Evolutionary conservation across 1,140 invertebrate species (phyloP).

Genomic region (Pseudoatta argentina): DNA sequence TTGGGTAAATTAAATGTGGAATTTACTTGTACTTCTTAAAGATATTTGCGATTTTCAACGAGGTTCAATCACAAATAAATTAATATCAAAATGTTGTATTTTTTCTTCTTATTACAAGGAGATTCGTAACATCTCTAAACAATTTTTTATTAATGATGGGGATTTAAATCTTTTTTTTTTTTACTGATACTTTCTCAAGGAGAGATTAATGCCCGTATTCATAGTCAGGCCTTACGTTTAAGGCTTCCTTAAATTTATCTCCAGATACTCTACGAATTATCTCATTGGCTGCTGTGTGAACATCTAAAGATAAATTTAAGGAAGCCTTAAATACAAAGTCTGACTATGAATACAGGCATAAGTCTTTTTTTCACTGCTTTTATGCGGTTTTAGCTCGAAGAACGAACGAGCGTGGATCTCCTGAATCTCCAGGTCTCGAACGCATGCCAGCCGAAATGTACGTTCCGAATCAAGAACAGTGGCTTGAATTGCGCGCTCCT

Average conservation of each 20-base stretch:
- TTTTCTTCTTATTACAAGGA: background rate
- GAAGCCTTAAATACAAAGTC: no score
- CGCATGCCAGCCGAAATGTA: slow-evolving; percentile 95
- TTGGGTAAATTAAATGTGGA: slow-evolving; percentile 56
- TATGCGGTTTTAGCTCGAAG: slow-evolving; percentile 75
- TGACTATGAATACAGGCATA: background rate
- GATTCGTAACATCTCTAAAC: background rate
- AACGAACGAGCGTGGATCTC: slow-evolving; percentile 76
- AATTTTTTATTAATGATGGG: background rate
- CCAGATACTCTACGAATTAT: no score
- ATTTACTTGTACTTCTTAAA: no score
- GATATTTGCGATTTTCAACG: background rate
- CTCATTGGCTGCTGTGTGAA: no score
- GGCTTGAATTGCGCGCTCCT: slow-evolving; percentile 91
- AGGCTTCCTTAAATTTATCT: no score
- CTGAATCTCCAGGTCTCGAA: slow-evolving; percentile 81
- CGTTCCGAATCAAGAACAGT: slow-evolving; percentile 95
- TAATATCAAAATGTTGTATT: background rate
- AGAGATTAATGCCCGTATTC: background rate
- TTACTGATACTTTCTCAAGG: background rate
- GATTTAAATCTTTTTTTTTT: background rate
- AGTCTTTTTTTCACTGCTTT: slow-evolving; percentile 41
- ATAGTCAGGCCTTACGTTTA: no score
- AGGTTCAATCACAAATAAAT: background rate
- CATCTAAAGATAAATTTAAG: no score